phyloP scores from a whole-genome alignment of 1,140 invertebrate genomes.

The Bombus terrestris region DNA sequence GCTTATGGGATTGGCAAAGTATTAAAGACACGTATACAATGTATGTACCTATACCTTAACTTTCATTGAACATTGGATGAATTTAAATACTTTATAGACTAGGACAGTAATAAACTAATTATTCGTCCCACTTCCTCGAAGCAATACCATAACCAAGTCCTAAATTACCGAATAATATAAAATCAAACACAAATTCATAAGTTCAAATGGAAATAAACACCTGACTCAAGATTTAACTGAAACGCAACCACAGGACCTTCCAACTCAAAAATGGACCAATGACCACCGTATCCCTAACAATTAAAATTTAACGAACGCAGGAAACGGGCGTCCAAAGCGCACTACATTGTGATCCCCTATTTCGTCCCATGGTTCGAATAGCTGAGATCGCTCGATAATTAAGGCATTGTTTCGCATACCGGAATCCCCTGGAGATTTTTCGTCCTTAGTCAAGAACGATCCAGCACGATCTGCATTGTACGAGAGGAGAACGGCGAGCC shows the following conservation, averaged over 20 bases:
- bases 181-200: neutral
- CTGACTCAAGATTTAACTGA: accelerated
- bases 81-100: no score
- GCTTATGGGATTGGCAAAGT: no score
- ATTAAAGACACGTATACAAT: no score
- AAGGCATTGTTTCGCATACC: conserved; percentile 36
- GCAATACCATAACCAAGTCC: no score
- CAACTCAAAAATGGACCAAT: neutral
- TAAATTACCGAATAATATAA: neutral
- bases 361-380: neutral
- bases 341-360: neutral
- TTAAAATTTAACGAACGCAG: neutral
- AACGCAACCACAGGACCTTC: neutral
- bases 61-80: no score
- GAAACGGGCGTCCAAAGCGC: neutral
- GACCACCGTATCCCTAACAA: neutral
- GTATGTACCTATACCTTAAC: no score
- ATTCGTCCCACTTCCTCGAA: no score
- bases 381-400: conserved; percentile 35
- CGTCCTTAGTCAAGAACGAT: neutral
- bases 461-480: neutral
- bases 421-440: neutral
- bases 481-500: neutral
- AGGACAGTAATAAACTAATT: no score
- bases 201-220: no score